These are phyloP conservation scores for Graphium colonna DNA, from an alignment of 2,888 invertebrate genomes.

Conservation along the genomic window DNA sequence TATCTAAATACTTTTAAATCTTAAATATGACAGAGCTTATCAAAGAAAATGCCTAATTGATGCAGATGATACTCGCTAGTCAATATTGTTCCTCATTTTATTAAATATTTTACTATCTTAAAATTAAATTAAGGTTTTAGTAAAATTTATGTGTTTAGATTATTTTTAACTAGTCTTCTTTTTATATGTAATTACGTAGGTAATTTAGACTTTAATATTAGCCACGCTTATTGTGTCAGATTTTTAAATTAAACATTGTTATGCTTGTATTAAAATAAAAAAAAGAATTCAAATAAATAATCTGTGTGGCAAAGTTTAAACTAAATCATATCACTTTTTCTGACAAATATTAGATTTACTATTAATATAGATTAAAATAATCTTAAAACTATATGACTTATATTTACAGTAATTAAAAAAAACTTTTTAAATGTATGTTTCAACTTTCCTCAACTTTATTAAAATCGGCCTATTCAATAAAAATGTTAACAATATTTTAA, in stretches of 20 bases:
- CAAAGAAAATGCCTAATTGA: no score
- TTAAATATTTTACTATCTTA: neutral
- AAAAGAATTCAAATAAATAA: no score
- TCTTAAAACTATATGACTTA: neutral
- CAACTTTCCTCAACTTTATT: neutral
- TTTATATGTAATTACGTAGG: no score
- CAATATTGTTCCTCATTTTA: no score
- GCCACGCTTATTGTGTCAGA: constrained; percentile 1
- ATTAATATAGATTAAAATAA: neutral
- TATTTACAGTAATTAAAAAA: neutral
- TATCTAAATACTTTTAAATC: no score
- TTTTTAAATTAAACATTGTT: neutral
- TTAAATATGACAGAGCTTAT: no score
- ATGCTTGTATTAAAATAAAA: neutral
- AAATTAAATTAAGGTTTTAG: neutral
- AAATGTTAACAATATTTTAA: neutral
- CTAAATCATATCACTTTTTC: neutral
- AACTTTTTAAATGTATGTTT: neutral
- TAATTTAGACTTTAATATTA: neutral
- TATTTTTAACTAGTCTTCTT: no score
- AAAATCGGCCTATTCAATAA: constrained; percentile 10
- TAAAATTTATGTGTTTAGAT: neutral
- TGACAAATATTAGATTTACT: neutral
- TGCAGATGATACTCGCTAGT: no score
- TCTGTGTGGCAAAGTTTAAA: neutral